Conservation (phyloP, 2,797 vertebrate species). For the Sitta carolinensis region DNA sequence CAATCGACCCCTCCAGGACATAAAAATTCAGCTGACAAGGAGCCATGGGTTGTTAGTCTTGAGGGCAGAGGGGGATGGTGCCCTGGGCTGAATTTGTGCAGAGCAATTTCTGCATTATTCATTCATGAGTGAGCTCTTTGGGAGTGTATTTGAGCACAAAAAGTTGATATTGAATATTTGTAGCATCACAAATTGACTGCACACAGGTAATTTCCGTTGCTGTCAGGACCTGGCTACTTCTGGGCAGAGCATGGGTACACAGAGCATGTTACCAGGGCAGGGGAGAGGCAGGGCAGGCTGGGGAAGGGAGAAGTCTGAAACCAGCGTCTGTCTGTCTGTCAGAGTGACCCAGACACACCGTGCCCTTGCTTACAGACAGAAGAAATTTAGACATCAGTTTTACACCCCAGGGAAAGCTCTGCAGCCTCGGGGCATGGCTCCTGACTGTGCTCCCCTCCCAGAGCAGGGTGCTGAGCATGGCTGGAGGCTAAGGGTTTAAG, state of each 20-base stretch:
- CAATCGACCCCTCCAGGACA: not conserved
- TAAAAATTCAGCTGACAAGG: not conserved
- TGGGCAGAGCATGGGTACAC: not conserved
- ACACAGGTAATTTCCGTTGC: not conserved
- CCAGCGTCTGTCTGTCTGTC: not conserved
- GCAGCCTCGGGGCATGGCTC: not conserved
- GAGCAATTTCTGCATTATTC: conserved; percentile 20
- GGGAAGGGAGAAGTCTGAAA: not conserved
- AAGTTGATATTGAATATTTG: not conserved
- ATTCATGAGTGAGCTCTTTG: not conserved
- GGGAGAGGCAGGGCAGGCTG: accelerated
- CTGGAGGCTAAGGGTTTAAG: accelerated
- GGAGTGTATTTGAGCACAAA: not conserved
- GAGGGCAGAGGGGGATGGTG: not conserved
- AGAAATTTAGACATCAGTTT: not conserved
- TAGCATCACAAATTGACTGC: not conserved
- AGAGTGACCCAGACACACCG: not conserved
- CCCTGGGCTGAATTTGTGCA: not conserved
- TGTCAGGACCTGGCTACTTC: not conserved
- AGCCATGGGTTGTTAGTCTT: not conserved
- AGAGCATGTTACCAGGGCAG: not conserved
- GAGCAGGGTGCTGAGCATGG: not conserved
- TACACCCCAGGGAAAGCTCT: not conserved
- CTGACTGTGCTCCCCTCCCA: accelerated
- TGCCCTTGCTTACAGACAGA: not conserved